Evolutionary conservation across 2,797 vertebrate genomes (phyloP), one percentile per base, ranked within the genome.

Genomic region (Tympanoctomys barrerae): DNA sequence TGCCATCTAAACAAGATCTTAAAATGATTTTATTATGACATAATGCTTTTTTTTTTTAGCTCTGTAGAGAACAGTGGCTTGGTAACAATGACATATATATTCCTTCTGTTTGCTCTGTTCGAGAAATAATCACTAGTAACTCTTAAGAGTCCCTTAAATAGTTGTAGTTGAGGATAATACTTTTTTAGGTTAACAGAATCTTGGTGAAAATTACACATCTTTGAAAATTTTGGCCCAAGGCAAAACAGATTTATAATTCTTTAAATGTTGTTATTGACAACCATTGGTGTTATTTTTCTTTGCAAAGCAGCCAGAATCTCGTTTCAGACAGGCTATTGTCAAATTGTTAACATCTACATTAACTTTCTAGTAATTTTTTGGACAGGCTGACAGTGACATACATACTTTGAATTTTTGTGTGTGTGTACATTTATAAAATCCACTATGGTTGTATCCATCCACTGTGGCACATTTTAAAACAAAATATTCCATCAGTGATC

Each of bases 401-500:
- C n/a, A 89, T 54, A 89, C 64, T 95, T 62, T 95, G 73, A 90
- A 28, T 95, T 1, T 93, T 0, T 92, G 0, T 54, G 13, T 54
- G 1, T 94, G 33, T 81, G 18, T 94, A 52, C 88, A 83, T 96
- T 96, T 92, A 92, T 94, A 95, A 87, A 92, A 94, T 81, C 21
- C 52, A 68, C 0, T 82, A 28, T 89, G 77, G 81, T 80, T 95
- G 92, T 24, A 62, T 96, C 83, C 86, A 94, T 91, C 93, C 91
- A 95, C 95, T 97, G 75, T 95, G 90, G 92, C 79, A 94, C 88
- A 90, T 97, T 96, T 96, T 96, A 71, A 97, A 97, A 94, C 95
- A 96, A 96, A 95, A 84, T 87, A 93, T 87, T 96, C 36, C 89
- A 75, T 36, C 49, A 73, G 71, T 92, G 89, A 86, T 49, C 93